Evolutionary conservation across 1,140 invertebrate species (phyloP).

Genomic region (Drosophila biarmipes): DNA sequence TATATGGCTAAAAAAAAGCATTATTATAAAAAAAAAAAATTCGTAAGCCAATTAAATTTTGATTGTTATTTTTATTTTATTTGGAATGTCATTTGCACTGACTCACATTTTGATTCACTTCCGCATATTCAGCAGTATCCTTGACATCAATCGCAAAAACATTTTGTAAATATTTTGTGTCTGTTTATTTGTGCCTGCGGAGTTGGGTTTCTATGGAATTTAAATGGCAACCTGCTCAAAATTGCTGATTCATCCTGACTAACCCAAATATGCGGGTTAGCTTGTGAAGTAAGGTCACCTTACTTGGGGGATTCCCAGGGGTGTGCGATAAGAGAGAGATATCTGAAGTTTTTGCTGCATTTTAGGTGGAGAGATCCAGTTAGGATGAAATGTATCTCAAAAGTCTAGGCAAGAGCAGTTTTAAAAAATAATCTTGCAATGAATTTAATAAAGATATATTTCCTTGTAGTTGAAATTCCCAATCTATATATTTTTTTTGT

Average conservation of each 20-base stretch:
- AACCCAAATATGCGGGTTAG: slow-evolving; percentile 33
- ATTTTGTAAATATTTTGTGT: slow-evolving; percentile 37
- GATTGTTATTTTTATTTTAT: too few relatives aligned
- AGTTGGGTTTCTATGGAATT: slow-evolving; percentile 41
- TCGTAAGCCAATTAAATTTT: too few relatives aligned
- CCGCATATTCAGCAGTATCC: slow-evolving; percentile 27
- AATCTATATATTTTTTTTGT: too few relatives aligned
- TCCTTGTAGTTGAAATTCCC: too few relatives aligned
- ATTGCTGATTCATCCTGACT: slow-evolving; percentile 42
- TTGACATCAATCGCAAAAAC: slow-evolving; percentile 42
- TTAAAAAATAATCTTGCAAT: too few relatives aligned
- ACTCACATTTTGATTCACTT: slow-evolving; percentile 14
- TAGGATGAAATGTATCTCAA: too few relatives aligned
- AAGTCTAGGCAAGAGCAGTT: too few relatives aligned
- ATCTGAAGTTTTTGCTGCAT: not conserved
- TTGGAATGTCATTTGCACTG: not conserved
- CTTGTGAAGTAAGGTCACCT: slow-evolving; percentile 19
- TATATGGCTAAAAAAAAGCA: too few relatives aligned
- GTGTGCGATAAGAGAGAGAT: not conserved
- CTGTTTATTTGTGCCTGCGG: slow-evolving; percentile 16
- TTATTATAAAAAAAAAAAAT: too few relatives aligned
- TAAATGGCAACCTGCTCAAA: slow-evolving; percentile 23
- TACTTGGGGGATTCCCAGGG: slow-evolving; percentile 25
- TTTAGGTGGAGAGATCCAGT: not conserved
- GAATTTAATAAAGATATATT: too few relatives aligned